Conservation (phyloP, 2,113 vertebrate genomes). For the Rostratula benghalensis region DNA sequence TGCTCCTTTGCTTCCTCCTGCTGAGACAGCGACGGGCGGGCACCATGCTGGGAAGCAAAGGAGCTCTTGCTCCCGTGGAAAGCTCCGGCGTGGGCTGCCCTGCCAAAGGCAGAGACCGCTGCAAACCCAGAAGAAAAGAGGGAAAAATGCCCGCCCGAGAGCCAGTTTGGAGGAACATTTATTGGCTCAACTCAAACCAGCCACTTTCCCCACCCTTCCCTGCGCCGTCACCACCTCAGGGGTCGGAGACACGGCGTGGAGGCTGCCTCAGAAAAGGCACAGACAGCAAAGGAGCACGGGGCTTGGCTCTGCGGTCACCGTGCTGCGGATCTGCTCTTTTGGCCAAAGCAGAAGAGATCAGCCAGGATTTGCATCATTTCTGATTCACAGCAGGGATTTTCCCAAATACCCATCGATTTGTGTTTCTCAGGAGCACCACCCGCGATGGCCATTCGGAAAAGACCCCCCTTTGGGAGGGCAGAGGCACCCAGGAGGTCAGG, state of each 20-base stretch:
- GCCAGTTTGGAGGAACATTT: neutral
- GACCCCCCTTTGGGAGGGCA: accelerated
- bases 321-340: neutral
- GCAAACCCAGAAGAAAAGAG: neutral
- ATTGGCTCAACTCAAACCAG: neutral
- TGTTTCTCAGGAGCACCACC: neutral
- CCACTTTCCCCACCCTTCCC: neutral
- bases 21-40: too few relatives aligned
- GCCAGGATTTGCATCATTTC: neutral
- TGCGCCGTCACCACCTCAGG: neutral
- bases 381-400: neutral
- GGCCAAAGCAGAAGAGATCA: neutral
- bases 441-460: neutral
- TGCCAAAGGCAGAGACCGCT: neutral
- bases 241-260: accelerated
- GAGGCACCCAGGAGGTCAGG: neutral
- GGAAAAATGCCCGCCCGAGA: neutral
- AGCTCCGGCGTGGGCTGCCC: accelerated
- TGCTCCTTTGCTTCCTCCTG: too few relatives aligned
- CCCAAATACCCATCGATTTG: neutral
- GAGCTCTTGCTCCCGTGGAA: neutral
- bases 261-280: neutral
- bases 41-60: too few relatives aligned
- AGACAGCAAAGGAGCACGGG: neutral
- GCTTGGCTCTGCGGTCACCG: neutral